A percentile compares a stretch with the other conserved stretches of the same genome.
These are phyloP conservation scores for Phoebastria nigripes DNA, from an alignment of 2,797 vertebrate genomes.

Conservation along the genomic window DNA sequence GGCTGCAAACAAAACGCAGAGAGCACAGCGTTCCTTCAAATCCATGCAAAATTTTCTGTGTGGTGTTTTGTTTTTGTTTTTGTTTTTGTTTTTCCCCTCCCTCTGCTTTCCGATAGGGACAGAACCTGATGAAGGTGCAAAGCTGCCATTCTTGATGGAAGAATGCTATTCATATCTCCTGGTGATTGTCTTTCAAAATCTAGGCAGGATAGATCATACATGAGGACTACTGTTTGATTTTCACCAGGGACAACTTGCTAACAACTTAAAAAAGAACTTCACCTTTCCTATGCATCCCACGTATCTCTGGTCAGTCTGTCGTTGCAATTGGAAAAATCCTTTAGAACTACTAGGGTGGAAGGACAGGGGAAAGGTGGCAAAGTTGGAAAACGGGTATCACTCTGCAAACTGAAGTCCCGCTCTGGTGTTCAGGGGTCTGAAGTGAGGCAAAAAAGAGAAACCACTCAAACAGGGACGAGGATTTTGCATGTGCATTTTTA, in stretches of 20 bases:
- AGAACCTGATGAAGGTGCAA: background rate
- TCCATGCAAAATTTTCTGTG: background rate
- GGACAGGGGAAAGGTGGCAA: background rate
- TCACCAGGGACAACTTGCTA: background rate
- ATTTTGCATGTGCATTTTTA: background rate
- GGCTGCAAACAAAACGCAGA: background rate
- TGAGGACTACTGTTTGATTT: background rate
- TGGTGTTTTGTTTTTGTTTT: no score
- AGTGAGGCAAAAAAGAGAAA: background rate
- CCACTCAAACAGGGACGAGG: background rate
- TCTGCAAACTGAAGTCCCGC: background rate
- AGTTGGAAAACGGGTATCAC: background rate
- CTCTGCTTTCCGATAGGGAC: background rate
- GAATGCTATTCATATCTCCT: background rate
- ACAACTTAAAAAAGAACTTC: background rate
- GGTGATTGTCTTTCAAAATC: background rate
- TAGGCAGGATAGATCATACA: background rate
- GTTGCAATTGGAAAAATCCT: background rate
- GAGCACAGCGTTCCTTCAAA: background rate
- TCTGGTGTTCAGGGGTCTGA: background rate
- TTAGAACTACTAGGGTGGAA: background rate
- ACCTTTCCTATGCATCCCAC: background rate
- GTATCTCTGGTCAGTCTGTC: background rate
- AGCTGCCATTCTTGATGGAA: background rate
- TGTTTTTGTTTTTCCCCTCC: fast-evolving